Evolutionary conservation across 2,888 invertebrate genomes (phyloP).

Genomic region (Osedax fenrisi): DNA sequence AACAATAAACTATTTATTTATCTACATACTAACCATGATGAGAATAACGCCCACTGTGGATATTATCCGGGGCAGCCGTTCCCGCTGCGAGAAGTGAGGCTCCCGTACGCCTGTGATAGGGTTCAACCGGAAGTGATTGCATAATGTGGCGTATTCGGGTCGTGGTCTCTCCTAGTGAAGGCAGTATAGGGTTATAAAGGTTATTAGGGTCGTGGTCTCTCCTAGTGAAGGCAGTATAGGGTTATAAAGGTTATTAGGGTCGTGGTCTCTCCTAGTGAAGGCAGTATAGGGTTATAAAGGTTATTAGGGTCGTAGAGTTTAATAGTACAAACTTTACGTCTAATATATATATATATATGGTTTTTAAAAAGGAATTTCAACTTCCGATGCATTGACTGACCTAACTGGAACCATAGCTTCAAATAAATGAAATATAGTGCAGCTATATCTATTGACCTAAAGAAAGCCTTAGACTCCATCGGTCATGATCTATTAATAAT

Average conservation of each 20-base stretch:
- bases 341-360: too few species aligned
- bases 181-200: constrained; percentile 50
- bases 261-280: constrained; percentile 52
- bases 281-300: constrained; percentile 46
- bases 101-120: constrained; percentile 55
- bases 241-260: constrained; percentile 54
- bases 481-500: too few species aligned
- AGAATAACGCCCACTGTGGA: constrained; percentile 54
- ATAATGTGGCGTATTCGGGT: constrained; percentile 55
- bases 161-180: constrained; percentile 52
- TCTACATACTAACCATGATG: constrained; percentile 55
- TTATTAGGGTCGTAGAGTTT: constrained; percentile 55
- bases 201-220: constrained; percentile 55
- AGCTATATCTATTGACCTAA: too few species aligned
- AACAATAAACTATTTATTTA: too few species aligned
- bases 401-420: too few species aligned
- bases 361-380: too few species aligned
- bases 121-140: constrained; percentile 53
- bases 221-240: constrained; percentile 40
- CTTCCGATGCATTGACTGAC: too few species aligned
- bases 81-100: constrained; percentile 53
- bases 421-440: too few species aligned
- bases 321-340: constrained; percentile 44
- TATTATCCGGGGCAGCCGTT: constrained; percentile 53
- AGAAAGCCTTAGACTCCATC: too few species aligned